Evolutionary conservation across 2,888 invertebrate genomes (phyloP), one percentile per base, ranked within the genome.

Genomic region (Ametastegia equiseti): DNA sequence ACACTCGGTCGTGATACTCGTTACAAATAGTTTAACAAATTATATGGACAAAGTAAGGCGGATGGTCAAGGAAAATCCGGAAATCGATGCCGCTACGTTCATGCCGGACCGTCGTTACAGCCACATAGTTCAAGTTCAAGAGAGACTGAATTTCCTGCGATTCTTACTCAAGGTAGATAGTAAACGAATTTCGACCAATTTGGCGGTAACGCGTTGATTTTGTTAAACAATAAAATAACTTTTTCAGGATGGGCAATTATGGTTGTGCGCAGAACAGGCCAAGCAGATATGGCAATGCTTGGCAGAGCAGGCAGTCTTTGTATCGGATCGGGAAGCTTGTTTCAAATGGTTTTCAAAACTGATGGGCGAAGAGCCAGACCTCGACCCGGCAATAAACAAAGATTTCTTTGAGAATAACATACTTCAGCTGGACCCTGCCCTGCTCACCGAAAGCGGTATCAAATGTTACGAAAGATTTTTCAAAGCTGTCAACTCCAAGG

Each of bases 311-410:
- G 98, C 98, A 13, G 97, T 98, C 13, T 98, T 98, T 91, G 94
- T 96, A 15, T 95, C 96, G 1, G 99, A 99, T 92, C 94, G 98
- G 54, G 99, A 99, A 92, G 97, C 98, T 45, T 98, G 99, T 92
- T 99, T 99, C 92, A 97, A 97, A 88, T 99, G 99, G 99, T 99
- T 98, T 93, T 97, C 98, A 54, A 98, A 98, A 92, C 92, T 98
- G 50, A 98, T 98, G 98, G 97, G 97, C 23, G 98, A 98, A 87
- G 98, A 99, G 90, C 98, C 98, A 0, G 99, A 99, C 92, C 93
- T 99, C 80, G 99, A 99, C 92, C 98, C 98, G 0, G 97, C 98
- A 86, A 98, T 98, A 81, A 98, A 98, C 89, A 95, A 97, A 91
- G 97, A 98, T 92, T 99, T 99, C 93, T 99, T 99, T 93, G 97